Conservation (phyloP, 2,888 invertebrate species). For the Netelia inedita region DNA sequence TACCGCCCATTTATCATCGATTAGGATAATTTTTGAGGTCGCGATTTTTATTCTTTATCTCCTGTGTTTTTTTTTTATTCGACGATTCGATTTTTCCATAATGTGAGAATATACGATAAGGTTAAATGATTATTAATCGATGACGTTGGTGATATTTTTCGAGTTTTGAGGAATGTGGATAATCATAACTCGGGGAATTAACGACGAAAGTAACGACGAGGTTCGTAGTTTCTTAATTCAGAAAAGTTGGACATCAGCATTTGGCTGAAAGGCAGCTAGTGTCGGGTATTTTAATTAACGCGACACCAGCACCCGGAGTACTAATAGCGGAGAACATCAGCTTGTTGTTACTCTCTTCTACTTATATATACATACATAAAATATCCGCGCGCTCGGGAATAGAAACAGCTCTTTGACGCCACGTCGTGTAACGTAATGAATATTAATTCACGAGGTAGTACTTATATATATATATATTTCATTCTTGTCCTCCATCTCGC, state of each 20-base stretch:
- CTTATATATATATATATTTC: slow-evolving; percentile 5
- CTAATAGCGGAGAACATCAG: slow-evolving; percentile 31
- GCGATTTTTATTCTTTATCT: background rate
- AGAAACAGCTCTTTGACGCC: slow-evolving; percentile 71
- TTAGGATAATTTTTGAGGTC: background rate
- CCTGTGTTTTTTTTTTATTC: background rate
- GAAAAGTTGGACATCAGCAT: background rate
- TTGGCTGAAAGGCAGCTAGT: slow-evolving; percentile 68
- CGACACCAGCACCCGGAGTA: slow-evolving; percentile 72
- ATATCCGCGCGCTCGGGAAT: slow-evolving; percentile 75
- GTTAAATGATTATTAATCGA: too few relatives aligned
- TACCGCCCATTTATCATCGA: background rate
- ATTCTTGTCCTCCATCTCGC: background rate
- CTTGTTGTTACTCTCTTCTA: slow-evolving; percentile 15
- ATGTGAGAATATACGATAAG: background rate
- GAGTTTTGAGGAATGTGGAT: background rate
- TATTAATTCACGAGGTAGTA: slow-evolving; percentile 77
- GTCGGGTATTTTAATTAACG: slow-evolving; percentile 82
- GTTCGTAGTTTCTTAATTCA: background rate
- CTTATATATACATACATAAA: slow-evolving; percentile 69
- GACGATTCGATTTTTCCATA: background rate
- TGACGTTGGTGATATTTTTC: background rate
- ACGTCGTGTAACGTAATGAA: slow-evolving; percentile 77
- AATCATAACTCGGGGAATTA: background rate
- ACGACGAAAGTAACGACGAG: background rate